Conservation (phyloP, 1,140 invertebrate species). For the Scaptodrosophila lebanonensis region DNA sequence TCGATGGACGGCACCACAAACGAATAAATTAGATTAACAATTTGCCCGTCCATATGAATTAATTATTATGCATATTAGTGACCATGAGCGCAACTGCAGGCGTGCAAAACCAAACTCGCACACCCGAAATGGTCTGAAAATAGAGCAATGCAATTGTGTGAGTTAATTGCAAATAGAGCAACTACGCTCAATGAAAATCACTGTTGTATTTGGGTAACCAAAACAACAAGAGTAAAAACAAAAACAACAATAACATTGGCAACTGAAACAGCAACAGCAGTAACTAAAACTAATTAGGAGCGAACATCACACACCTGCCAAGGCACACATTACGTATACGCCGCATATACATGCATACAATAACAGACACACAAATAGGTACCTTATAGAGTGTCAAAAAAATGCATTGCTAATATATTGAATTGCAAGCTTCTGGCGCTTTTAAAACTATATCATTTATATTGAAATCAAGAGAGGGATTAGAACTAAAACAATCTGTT, state of each 20-base stretch:
- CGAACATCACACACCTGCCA: neutral
- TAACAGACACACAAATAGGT: no score
- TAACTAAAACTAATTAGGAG: slow-evolving; percentile 5
- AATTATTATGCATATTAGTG: slow-evolving; percentile 53
- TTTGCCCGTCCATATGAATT: slow-evolving; percentile 46
- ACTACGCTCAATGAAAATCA: slow-evolving; percentile 19
- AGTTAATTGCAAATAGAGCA: neutral
- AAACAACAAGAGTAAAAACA: neutral
- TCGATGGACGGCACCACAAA: slow-evolving; percentile 26
- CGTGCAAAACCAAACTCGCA: neutral
- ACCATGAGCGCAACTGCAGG: slow-evolving; percentile 9
- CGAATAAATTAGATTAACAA: slow-evolving; percentile 60
- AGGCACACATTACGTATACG: slow-evolving; percentile 49
- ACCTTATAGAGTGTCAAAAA: no score
- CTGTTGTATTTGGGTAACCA: slow-evolving; percentile 2
- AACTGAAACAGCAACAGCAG: slow-evolving; percentile 5
- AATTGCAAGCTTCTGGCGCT: no score
- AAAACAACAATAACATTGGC: neutral
- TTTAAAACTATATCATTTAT: no score
- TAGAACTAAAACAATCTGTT: no score
- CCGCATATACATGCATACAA: slow-evolving; percentile 18
- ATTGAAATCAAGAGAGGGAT: no score
- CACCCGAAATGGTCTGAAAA: slow-evolving; percentile 18
- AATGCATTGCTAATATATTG: no score
- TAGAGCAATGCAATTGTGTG: slow-evolving; percentile 19